Evolutionary conservation across 2,888 invertebrate genomes (phyloP).

Genomic region (Coleophora deauratella): DNA sequence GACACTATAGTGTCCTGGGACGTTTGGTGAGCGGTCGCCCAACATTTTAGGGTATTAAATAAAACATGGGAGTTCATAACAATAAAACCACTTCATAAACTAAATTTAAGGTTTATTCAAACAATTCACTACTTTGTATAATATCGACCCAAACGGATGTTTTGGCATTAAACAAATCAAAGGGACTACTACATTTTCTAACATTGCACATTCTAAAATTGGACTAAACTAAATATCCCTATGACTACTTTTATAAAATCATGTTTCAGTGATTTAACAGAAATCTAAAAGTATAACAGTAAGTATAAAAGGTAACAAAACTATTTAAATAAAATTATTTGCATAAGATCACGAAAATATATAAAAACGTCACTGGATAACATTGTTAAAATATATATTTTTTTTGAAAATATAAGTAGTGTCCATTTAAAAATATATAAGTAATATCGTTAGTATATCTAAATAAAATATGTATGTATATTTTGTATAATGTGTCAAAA

Average conservation of each 20-base stretch:
- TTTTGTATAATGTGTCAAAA: too few relatives aligned
- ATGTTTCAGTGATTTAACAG: not conserved
- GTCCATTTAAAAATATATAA: too few relatives aligned
- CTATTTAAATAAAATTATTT: not conserved
- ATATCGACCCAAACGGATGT: constrained; percentile 56
- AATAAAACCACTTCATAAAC: constrained; percentile 26
- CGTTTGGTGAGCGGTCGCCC: too few relatives aligned
- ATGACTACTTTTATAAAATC: constrained; percentile 10
- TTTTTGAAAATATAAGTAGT: too few relatives aligned
- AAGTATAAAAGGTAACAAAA: not conserved
- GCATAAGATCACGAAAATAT: not conserved
- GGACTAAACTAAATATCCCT: constrained; percentile 26
- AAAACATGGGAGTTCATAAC: too few relatives aligned
- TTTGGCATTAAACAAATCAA: constrained; percentile 52
- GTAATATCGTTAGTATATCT: too few relatives aligned
- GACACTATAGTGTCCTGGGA: too few relatives aligned
- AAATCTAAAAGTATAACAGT: too few relatives aligned
- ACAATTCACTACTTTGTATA: constrained; percentile 69
- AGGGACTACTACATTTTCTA: constrained; percentile 53
- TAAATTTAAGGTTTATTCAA: constrained; percentile 55
- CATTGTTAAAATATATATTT: too few relatives aligned
- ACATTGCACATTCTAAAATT: constrained; percentile 63
- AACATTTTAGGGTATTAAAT: too few relatives aligned
- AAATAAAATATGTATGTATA: too few relatives aligned
- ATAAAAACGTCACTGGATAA: not conserved